A percentile compares a stretch with the other conserved stretches of the same genome.
Evolutionary conservation across 2,797 vertebrate species (phyloP).

Genomic region (Notolabrus celidotus): DNA sequence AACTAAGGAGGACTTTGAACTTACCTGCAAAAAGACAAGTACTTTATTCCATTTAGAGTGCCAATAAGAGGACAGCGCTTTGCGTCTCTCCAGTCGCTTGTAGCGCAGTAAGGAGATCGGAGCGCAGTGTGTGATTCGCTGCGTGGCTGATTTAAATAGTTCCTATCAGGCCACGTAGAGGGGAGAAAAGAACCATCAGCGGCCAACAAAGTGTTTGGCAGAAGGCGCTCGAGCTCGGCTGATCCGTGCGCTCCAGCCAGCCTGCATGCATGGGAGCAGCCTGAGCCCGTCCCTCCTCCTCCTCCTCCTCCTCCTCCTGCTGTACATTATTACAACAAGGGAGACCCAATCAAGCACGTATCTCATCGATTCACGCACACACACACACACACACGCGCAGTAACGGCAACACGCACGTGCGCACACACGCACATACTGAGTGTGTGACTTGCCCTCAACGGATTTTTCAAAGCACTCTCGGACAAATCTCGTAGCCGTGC

Average conservation of each 20-base stretch:
- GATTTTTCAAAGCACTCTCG: conserved; percentile 80
- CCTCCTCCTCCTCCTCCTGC: conserved; percentile 73
- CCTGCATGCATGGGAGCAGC: conserved; percentile 79
- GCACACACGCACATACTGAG: conserved; percentile 20
- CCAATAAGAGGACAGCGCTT: conserved; percentile 75
- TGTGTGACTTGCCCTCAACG: conserved; percentile 76
- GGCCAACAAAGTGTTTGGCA: conserved; percentile 87
- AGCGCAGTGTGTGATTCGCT: conserved; percentile 73
- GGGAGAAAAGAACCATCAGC: conserved; percentile 78
- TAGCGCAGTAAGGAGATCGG: conserved; percentile 44
- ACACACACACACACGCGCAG: conserved; percentile 28
- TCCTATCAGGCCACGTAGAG: conserved; percentile 78
- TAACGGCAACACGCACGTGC: neutral
- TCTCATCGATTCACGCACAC: conserved; percentile 90
- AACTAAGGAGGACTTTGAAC: conserved; percentile 64
- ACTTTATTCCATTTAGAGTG: conserved; percentile 75
- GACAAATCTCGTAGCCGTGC: conserved; percentile 76
- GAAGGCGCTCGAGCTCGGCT: conserved; percentile 68
- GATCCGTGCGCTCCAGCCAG: conserved; percentile 81
- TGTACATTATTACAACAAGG: conserved; percentile 92
- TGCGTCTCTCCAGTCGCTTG: conserved; percentile 70
- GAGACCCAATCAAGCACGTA: conserved; percentile 94
- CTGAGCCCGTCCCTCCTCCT: conserved; percentile 83
- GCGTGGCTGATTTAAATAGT: conserved; percentile 81
- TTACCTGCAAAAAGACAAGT: conserved; percentile 81